Base-by-base conservation (phyloP, 1,140 invertebrate genomes). In the Drosophila takahashii region DNA sequence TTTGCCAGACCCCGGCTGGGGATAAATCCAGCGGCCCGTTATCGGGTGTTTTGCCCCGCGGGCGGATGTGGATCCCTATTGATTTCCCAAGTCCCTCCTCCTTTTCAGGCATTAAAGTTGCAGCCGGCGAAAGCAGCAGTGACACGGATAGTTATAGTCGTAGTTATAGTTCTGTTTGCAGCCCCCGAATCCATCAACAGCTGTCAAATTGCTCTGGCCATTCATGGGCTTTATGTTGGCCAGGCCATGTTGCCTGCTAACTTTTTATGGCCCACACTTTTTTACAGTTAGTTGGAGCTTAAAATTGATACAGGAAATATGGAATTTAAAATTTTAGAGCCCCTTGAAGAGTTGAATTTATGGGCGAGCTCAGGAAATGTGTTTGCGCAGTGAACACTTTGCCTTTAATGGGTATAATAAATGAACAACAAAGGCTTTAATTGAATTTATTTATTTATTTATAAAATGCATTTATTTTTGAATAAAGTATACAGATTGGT, bases 101-200 rank as follows among this genome's bases (percentile, higher is more conserved):
- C 60, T 51, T 64, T 58, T 69, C 59, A 36, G 53, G 57, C 80
- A 79, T 81, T 81, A 75, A 84, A 83, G 76, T 45, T 45, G 44
- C 15, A 26, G 39, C 27, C 32, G 71, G 36, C 36, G 77, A 51
- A 77, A 74, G 64, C 75, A 57, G 44, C 80, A 78, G 74, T 51
- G 57, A 74, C 59, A 36, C 10, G 58, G 42, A 45, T 50, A 37
- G 53, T 58, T 41, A 60, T 60, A 73, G 57, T 56, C 42, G 44
- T 69, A 74, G 61, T 69, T 47, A 45, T 67, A 51, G 52, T 58
- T 58, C 75, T 60, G 75, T 83, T 70, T 39, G 41, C 66, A 70
- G 64, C 34, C 37, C 66, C 47, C 69, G 65, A 72, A 83, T 83
- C 69, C 79, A 79, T 81, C 79, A 81, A 61, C 75, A 59, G 62